Base-by-base conservation (phyloP, 2,797 vertebrate species). In the Cottoperca gobio region DNA sequence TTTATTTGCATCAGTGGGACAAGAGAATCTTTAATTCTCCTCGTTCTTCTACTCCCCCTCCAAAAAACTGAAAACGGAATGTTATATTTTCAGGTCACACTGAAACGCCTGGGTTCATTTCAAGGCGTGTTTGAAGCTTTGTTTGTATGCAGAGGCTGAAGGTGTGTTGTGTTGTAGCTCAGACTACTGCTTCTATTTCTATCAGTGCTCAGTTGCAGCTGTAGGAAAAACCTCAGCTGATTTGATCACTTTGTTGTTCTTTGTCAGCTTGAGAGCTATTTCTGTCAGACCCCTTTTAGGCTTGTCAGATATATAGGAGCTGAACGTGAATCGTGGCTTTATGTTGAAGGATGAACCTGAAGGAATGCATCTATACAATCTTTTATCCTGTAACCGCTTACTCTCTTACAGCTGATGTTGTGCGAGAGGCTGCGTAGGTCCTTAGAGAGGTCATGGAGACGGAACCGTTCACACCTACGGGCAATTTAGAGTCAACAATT, bases 1-100 rank as follows among this genome's bases (percentile, higher is more conserved):
- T 91, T 90, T 90, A 89, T 90, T 83, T 86, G 87, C 78, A 77
- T 83, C 77, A 59, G 76, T 69, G 76, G 80, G 65, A 86, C 82
- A 72, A 48, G 53, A 69, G 23, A 14, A 53, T 81, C 70, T 77
- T 57, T 55, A 37, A 79, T 73, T 48, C 61, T 64, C 43, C 46
- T 65, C 45, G 33, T 49, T 78, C 58, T 62, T 69, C 28, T 24
- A 5, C 59, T 59, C 39, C 49, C 24, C 2, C 23, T 13, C 12
- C 8, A 13, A 42, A 73, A 65, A 45, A 66, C 24, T 28, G 49
- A 40, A 70, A 57, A 55, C 28, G 21, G 26, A 21, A 13, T 6
- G 40, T 50, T 54, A 52, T 52, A 46, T 78, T 83, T 85, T 39
- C 68, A 78, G 78, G 67, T 78, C 61, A 39, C 53, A 13, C 8